Evolutionary conservation across 2,113 vertebrate species (phyloP), one percentile per base, ranked within the genome.

Genomic region (Glaucomys volans): DNA sequence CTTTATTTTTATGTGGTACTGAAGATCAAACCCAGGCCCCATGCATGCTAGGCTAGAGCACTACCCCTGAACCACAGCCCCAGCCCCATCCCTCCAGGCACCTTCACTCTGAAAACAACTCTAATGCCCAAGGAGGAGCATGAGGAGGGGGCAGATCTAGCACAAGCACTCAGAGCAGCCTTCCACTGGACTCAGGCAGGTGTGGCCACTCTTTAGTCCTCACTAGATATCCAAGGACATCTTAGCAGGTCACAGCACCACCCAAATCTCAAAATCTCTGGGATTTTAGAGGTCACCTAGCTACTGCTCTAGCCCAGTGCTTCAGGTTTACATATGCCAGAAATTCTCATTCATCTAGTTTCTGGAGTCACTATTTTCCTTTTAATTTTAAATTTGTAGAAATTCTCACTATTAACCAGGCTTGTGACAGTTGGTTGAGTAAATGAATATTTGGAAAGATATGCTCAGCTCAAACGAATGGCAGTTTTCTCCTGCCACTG

Each of bases 351-450:
- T 87, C 32, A 72, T 9, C 47, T 62, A 69, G 47, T 57, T 91
- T 85, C 81, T 67, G 20, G 54, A 81, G 44, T 77, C 37, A 59
- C 32, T 77, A 64, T 42, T 80, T 87, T 72, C 50, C 11, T 90
- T 80, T 85, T 64, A 16, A 66, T 71, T 93, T 85, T 91, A 77
- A 91, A 95, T 26, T 62, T 44, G 17, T 71, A 85, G 81, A 91
- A 87, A 54, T 32, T 57, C 24, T 66, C 87, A 44, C 57, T 88
- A 32, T 12, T 26, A 79, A 67, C 4, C 52, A 44, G 80, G 52
- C 14, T 12, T 13, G 50, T 16, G 62, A 47, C 35, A 64, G 42
- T 11, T 40, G 54, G 80, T 62, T 57, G 35, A 50, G 30, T 44
- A 66, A 67, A 17, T 9, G 37, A 44, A 20, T 16, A 47, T 35